These are phyloP conservation scores for Branchinecta lynchi DNA, from an alignment of 1,140 invertebrate species.

Conservation along the genomic window DNA sequence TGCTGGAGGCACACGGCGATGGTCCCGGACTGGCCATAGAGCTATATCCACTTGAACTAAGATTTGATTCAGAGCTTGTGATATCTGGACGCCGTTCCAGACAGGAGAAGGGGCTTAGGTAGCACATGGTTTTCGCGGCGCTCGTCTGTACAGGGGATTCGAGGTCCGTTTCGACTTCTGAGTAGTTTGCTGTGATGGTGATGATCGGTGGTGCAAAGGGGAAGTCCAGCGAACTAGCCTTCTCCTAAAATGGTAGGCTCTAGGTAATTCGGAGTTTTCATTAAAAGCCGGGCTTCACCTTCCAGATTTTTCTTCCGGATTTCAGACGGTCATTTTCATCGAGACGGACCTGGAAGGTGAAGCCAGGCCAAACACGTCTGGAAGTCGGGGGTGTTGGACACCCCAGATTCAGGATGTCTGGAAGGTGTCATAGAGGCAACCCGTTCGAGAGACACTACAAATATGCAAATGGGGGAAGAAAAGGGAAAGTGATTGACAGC, in stretches of 20 bases:
- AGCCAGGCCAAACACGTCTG: too few species aligned
- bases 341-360: too few species aligned
- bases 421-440: too few species aligned
- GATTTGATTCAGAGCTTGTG: slow-evolving; percentile 57
- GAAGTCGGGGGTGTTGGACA: too few species aligned
- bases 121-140: slow-evolving; percentile 37
- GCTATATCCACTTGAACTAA: slow-evolving; percentile 63
- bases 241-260: slow-evolving; percentile 30
- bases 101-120: slow-evolving; percentile 56
- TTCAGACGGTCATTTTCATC: too few species aligned
- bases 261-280: too few species aligned
- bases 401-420: too few species aligned
- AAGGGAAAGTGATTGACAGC: too few species aligned
- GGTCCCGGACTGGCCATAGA: slow-evolving; percentile 62
- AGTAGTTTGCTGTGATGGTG: slow-evolving; percentile 53
- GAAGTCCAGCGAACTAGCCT: slow-evolving; percentile 45
- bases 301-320: too few species aligned
- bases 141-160: slow-evolving; percentile 29
- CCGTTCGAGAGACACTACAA: too few species aligned
- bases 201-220: slow-evolving; percentile 48
- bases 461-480: too few species aligned
- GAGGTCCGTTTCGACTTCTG: slow-evolving; percentile 51
- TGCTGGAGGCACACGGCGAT: slow-evolving; percentile 55
- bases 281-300: too few species aligned
- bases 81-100: slow-evolving; percentile 42